Evolutionary conservation across 2,888 invertebrate genomes (phyloP).

Genomic region (Brachyopa scutellaris): DNA sequence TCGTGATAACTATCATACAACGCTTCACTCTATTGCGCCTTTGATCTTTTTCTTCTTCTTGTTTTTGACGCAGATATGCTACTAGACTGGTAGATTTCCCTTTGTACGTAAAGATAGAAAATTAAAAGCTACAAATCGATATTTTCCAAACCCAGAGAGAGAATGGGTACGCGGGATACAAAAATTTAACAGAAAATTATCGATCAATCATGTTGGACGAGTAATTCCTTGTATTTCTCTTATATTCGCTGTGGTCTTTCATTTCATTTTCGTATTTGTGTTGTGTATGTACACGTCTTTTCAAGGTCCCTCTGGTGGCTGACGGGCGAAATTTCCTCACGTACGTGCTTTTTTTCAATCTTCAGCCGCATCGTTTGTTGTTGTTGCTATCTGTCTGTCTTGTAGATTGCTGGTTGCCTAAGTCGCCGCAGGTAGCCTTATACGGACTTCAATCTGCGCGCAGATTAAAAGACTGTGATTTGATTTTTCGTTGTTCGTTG

Average conservation of each 20-base stretch:
- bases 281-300: conserved; percentile 8
- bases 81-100: conserved; percentile 5
- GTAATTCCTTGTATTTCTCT: conserved; percentile 49
- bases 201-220: conserved; percentile 70
- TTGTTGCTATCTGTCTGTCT: conserved; percentile 1
- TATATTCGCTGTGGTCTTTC: background rate
- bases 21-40: background rate
- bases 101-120: conserved; percentile 58
- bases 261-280: conserved; percentile 1
- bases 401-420: conserved; percentile 24
- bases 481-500: conserved; percentile 54
- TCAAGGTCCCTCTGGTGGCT: conserved; percentile 60
- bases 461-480: conserved; percentile 67
- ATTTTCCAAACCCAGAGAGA: conserved; percentile 12
- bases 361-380: conserved; percentile 6
- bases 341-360: conserved; percentile 56
- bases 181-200: conserved; percentile 68
- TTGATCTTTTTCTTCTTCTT: background rate
- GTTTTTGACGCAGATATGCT: too few species aligned
- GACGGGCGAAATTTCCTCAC: conserved; percentile 64
- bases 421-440: conserved; percentile 68
- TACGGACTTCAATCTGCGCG: conserved; percentile 53
- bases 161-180: conserved; percentile 44
- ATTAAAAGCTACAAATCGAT: conserved; percentile 71
- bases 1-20: conserved; percentile 39